Percentiles rank a stretch among this genome's conserved stretches.
Conservation (phyloP, 2,888 invertebrate genomes). For the Lithosia quadra region DNA sequence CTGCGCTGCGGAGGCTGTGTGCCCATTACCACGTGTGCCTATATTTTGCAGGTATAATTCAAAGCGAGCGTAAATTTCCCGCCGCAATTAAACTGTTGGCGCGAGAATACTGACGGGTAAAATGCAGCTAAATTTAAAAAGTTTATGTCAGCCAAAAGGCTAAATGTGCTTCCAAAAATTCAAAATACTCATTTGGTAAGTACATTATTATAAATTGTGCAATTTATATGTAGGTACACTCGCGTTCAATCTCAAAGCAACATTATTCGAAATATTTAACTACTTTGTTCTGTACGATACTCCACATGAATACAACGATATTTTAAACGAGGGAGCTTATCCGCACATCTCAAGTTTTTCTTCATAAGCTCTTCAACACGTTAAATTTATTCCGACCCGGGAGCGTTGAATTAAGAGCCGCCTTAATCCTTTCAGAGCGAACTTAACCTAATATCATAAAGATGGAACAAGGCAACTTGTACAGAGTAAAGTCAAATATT, state of each 20-base stretch:
- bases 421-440: slow-evolving; percentile 84
- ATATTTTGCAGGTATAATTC: slow-evolving; percentile 60
- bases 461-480: slow-evolving; percentile 84
- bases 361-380: slow-evolving; percentile 82
- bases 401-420: slow-evolving; percentile 83
- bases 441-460: slow-evolving; percentile 86
- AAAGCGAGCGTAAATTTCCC: slow-evolving; percentile 59
- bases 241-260: slow-evolving; percentile 56
- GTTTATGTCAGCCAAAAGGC: slow-evolving; percentile 51
- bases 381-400: slow-evolving; percentile 85
- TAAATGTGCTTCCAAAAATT: slow-evolving; percentile 44
- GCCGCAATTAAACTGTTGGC: slow-evolving; percentile 66
- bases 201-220: slow-evolving; percentile 58
- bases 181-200: slow-evolving; percentile 56
- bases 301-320: slow-evolving; percentile 59
- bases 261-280: slow-evolving; percentile 38
- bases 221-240: slow-evolving; percentile 69
- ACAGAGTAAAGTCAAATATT: slow-evolving; percentile 84
- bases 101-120: slow-evolving; percentile 52
- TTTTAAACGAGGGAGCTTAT: slow-evolving; percentile 68
- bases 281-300: slow-evolving; percentile 38
- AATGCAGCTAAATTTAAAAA: slow-evolving; percentile 62
- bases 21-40: slow-evolving; percentile 47
- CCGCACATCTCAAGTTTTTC: slow-evolving; percentile 81
- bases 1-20: slow-evolving; percentile 59